Evolutionary conservation across 2,113 vertebrate species (phyloP), one percentile per base, ranked within the genome.

Genomic region (Colossoma macropomum): DNA sequence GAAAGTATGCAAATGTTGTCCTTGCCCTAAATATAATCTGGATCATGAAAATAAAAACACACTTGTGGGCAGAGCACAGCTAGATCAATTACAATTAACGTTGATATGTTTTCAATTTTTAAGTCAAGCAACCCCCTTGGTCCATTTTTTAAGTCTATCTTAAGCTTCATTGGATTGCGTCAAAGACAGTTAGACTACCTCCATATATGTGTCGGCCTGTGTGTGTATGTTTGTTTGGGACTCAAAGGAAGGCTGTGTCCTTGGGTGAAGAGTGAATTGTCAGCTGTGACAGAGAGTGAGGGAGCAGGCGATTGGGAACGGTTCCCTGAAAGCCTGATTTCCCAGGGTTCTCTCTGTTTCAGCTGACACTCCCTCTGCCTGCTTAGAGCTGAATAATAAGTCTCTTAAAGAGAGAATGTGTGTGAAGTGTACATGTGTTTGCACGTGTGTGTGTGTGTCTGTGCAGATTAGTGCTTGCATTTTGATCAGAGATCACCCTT

Each of bases 321-420:
- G 56, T 83, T 75, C 38, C 56, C 27, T 83, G 81, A 77, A 83
- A 80, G 74, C 73, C 69, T 85, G 74, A 85, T 85, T 85, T 85
- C 84, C 84, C 84, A 85, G 79, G 50, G 80, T 85, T 70, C 79
- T 82, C 75, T 74, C 73, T 85, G 79, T 50, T 80, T 77, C 63
- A 76, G 73, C 73, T 65, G 65, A 66, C 25, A 34, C 21, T 48
- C 76, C 79, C 69, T 45, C 45, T 45, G 66, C 54, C 73, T 71
- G 84, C 79, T 77, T 82, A 77, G 45, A 82, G 76, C 28, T 82
- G 79, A 85, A 82, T 85, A 82, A 85, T 85, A 69, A 82, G 69
- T 81, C 65, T 81, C 79, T 85, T 77, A 81, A 81, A 72, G 69
- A 56, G 30, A 71, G 52, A 38, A 41, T 70, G 68, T 68, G 38